A percentile compares a stretch with the other conserved stretches of the same genome.
Conservation (phyloP, 1,140 invertebrate species). For the Glomeris maerens region DNA sequence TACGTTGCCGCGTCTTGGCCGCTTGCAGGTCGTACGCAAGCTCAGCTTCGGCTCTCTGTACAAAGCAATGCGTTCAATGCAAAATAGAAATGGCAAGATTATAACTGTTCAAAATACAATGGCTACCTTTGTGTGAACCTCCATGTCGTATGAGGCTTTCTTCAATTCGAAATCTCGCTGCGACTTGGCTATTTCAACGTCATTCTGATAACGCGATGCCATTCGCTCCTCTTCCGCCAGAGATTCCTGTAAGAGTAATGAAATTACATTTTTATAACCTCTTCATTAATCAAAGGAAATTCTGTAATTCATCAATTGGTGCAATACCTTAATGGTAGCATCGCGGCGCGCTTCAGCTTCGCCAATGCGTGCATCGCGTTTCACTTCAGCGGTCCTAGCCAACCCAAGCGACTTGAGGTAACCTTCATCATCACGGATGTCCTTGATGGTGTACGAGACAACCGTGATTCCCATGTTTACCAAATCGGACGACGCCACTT, state of each 20-base stretch:
- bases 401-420: slow-evolving; percentile 89
- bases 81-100: background rate
- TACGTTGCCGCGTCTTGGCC: slow-evolving; percentile 87
- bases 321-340: slow-evolving; percentile 57
- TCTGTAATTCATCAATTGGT: background rate
- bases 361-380: slow-evolving; percentile 87
- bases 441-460: slow-evolving; percentile 93
- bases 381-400: slow-evolving; percentile 92
- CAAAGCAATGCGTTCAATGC: slow-evolving; percentile 7
- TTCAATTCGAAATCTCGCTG: slow-evolving; percentile 93
- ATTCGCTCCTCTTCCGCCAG: slow-evolving; percentile 92
- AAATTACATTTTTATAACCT: background rate
- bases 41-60: slow-evolving; percentile 76
- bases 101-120: background rate
- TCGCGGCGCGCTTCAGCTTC: slow-evolving; percentile 85
- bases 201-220: slow-evolving; percentile 63
- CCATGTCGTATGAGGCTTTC: slow-evolving; percentile 90
- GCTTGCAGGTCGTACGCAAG: slow-evolving; percentile 88
- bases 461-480: slow-evolving; percentile 98
- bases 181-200: slow-evolving; percentile 91
- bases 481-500: slow-evolving; percentile 84
- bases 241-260: slow-evolving; percentile 42
- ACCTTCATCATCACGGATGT: slow-evolving; percentile 93
- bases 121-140: slow-evolving; percentile 82
- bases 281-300: background rate